Percentiles rank a stretch among this genome's conserved stretches.
Evolutionary conservation across 2,113 vertebrate genomes (phyloP).

Genomic region (Megaleporinus macrocephalus): DNA sequence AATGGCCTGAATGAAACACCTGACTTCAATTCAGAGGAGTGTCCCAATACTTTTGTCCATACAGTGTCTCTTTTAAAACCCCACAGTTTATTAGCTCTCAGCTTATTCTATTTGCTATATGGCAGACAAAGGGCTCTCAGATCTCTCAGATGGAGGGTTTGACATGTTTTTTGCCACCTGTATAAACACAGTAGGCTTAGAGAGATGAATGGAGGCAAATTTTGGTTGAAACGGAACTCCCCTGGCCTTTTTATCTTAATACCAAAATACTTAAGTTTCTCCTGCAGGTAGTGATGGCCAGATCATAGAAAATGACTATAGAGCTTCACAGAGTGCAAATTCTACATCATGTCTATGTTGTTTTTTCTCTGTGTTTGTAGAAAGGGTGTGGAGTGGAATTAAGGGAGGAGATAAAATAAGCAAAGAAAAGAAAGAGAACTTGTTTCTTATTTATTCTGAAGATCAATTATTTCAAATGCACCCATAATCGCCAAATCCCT

Average conservation of each 20-base stretch:
- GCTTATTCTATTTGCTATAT: not conserved
- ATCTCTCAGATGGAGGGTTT: not conserved
- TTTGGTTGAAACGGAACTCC: not conserved
- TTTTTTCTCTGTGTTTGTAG: constrained; percentile 27
- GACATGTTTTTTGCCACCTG: not conserved
- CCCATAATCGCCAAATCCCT: too few relatives aligned
- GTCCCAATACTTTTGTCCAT: too few relatives aligned
- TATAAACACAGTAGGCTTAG: not conserved
- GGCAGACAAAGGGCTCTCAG: not conserved
- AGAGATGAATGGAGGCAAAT: not conserved
- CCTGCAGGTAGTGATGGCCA: not conserved
- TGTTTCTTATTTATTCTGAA: constrained; percentile 2
- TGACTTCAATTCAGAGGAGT: too few relatives aligned
- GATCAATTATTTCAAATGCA: too few relatives aligned
- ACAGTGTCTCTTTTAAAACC: not conserved
- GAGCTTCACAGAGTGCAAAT: not conserved
- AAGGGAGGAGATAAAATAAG: not conserved
- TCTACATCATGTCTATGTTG: not conserved
- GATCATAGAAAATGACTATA: not conserved
- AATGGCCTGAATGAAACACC: too few relatives aligned
- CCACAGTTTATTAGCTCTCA: not conserved
- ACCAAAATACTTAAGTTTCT: not conserved
- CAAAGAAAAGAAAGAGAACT: not conserved
- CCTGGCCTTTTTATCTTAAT: not conserved
- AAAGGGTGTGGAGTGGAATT: constrained; percentile 35